Evolutionary conservation across 2,888 invertebrate genomes (phyloP), one percentile per base, ranked within the genome.

Genomic region (Nomada ferruginata): DNA sequence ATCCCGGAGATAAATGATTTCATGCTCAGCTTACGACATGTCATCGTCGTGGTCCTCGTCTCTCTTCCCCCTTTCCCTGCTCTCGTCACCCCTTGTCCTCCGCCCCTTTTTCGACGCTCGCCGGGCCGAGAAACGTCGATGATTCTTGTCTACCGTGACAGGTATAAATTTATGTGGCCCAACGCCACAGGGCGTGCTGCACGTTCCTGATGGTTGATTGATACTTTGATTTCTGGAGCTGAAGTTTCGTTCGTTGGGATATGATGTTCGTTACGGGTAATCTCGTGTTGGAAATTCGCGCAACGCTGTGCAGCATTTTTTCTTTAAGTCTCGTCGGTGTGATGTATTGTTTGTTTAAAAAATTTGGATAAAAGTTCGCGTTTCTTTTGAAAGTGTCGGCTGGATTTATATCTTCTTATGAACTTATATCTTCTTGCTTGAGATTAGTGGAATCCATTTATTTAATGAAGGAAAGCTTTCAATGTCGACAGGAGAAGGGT

Each of bases 1-100:
- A 93, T 91, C 91, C 91, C 84, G 84, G 90, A 92, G 93, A 93
- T 92, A 92, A 93, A 93, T 93, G 92, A 93, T 93, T 93, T 92
- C 91, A 92, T 90, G 92, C 91, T 91, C 88, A 88, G 91, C 91
- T 93, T 90, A 88, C 85, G 89, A 89, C 91, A 83, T 90, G 90
- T 92, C 91, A 90, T 91, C 90, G 85, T 86, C 88, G 83, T 82
- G 86, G 79, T 88, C 83, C 87, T 87, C 86, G 82, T 89, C 86
- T 86, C 88, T 88, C 86, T 83, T 79, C 69, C 75, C 78, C 72
- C 70, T 72, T 53, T 5, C 2, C 20, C 57, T 76, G 72, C 76
- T 59, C 65, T 69, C 71, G 52, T 44, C 29, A 20, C 64, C 69
- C 82, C 76, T 73, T 61, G 63, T 79, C 61, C 69, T 59, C 64